Evolutionary conservation across 2,797 vertebrate genomes (phyloP).

Genomic region (Phylloscopus collybita): DNA sequence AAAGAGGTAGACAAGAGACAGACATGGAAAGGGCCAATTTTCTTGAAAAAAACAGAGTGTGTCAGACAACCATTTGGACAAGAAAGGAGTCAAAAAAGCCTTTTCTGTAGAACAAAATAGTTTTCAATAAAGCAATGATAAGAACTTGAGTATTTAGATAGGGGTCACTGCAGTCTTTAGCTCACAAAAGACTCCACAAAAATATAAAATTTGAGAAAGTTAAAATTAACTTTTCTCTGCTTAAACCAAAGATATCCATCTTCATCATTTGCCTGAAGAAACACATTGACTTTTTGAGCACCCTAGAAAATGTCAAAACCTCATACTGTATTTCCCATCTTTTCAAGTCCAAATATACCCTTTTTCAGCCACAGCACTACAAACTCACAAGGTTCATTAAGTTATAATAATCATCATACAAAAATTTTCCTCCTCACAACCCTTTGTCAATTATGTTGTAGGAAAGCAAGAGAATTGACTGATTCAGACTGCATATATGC

Average conservation of each 20-base stretch:
- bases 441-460: conserved; percentile 1
- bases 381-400: conserved; percentile 17
- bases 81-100: neutral
- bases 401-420: conserved; percentile 18
- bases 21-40: neutral
- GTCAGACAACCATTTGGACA: neutral
- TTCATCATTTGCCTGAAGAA: conserved; percentile 4
- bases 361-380: conserved; percentile 5
- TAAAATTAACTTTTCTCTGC: neutral
- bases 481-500: neutral
- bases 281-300: neutral
- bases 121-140: neutral
- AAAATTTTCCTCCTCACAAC: conserved; percentile 9
- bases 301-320: conserved; percentile 19
- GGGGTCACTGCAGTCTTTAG: neutral
- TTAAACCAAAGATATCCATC: neutral
- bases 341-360: neutral
- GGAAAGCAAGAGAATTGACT: neutral
- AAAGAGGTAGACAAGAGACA: neutral
- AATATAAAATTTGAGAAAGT: neutral
- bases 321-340: conserved; percentile 17
- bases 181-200: neutral
- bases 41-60: neutral
- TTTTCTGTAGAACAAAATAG: neutral
- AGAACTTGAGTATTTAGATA: neutral